A percentile compares a stretch with the other conserved stretches of the same genome.
phyloP scores from a whole-genome alignment of 2,797 vertebrate genomes.

The Karalla daura region DNA sequence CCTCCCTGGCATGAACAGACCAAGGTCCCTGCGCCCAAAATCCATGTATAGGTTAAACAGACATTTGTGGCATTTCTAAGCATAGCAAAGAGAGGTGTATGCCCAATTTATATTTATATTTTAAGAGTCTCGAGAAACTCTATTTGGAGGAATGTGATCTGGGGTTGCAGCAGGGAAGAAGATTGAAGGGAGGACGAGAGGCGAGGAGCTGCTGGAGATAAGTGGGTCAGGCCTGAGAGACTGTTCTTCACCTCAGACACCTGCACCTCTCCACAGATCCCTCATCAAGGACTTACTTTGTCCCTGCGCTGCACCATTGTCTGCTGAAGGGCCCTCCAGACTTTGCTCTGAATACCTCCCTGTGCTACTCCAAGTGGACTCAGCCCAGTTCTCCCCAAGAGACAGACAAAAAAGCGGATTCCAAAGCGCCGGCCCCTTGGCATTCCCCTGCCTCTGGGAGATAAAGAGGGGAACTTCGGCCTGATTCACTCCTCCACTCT shows the following conservation, averaged over 20 bases:
- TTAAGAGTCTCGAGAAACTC: slow-evolving; percentile 26
- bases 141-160: slow-evolving; percentile 35
- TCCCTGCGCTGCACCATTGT: slow-evolving; percentile 86
- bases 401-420: slow-evolving; percentile 85
- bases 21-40: slow-evolving; percentile 29
- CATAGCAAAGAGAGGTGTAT: slow-evolving; percentile 22
- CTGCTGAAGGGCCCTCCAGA: slow-evolving; percentile 84
- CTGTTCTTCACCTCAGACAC: slow-evolving; percentile 81
- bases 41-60: slow-evolving; percentile 39
- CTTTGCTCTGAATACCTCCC: slow-evolving; percentile 80
- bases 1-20: slow-evolving; percentile 64
- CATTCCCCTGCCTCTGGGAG: slow-evolving; percentile 87
- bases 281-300: slow-evolving; percentile 89
- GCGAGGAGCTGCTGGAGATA: slow-evolving; percentile 61
- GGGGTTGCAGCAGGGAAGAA: slow-evolving; percentile 22
- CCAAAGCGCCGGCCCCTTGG: slow-evolving; percentile 85
- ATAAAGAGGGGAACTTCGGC: slow-evolving; percentile 78
- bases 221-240: slow-evolving; percentile 73
- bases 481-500: slow-evolving; percentile 81
- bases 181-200: slow-evolving; percentile 16
- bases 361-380: slow-evolving; percentile 84
- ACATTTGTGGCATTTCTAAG: slow-evolving; percentile 41
- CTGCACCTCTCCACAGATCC: slow-evolving; percentile 84
- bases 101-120: slow-evolving; percentile 29
- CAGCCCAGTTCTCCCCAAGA: slow-evolving; percentile 84